Percentiles rank a stretch among this genome's conserved stretches.
Evolutionary conservation across 2,888 invertebrate genomes (phyloP).

Genomic region (Macaria liturata): DNA sequence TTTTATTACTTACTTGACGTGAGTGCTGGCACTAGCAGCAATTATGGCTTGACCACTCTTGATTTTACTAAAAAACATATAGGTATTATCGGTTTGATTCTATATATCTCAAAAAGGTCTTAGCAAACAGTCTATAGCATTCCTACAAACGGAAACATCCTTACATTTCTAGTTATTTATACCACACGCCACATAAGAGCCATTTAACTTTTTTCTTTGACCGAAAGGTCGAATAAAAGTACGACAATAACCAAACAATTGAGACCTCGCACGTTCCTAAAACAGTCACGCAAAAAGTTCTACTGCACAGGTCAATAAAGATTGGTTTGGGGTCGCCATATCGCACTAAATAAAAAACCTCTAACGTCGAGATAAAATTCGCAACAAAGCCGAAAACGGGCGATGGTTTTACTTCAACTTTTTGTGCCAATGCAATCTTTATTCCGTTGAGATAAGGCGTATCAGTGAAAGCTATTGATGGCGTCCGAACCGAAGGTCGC

Average conservation of each 20-base stretch:
- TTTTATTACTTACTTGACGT: too few relatives aligned
- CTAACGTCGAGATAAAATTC: constrained; percentile 61
- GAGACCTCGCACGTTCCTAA: constrained; percentile 26
- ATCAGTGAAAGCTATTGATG: constrained; percentile 58
- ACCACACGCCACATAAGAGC: constrained; percentile 44
- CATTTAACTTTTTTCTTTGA: constrained; percentile 50
- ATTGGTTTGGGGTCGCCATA: constrained; percentile 35
- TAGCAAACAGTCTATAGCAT: background rate
- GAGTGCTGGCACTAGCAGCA: too few relatives aligned
- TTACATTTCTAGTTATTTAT: constrained; percentile 32
- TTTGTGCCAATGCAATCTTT: constrained; percentile 44
- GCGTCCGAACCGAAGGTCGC: constrained; percentile 50
- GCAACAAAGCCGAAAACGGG: constrained; percentile 57
- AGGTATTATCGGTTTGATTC: too few relatives aligned
- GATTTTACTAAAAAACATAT: too few relatives aligned
- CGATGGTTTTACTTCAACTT: constrained; percentile 40
- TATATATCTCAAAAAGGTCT: too few relatives aligned
- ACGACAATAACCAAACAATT: constrained; percentile 33
- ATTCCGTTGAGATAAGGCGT: constrained; percentile 39
- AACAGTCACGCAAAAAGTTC: constrained; percentile 3
- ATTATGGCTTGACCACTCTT: too few relatives aligned
- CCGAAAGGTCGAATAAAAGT: constrained; percentile 49
- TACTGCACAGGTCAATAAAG: constrained; percentile 18
- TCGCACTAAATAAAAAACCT: constrained; percentile 62
- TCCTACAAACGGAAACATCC: constrained; percentile 13